phyloP scores from a whole-genome alignment of 1,140 invertebrate species.

The Drosophila pseudoobscura region DNA sequence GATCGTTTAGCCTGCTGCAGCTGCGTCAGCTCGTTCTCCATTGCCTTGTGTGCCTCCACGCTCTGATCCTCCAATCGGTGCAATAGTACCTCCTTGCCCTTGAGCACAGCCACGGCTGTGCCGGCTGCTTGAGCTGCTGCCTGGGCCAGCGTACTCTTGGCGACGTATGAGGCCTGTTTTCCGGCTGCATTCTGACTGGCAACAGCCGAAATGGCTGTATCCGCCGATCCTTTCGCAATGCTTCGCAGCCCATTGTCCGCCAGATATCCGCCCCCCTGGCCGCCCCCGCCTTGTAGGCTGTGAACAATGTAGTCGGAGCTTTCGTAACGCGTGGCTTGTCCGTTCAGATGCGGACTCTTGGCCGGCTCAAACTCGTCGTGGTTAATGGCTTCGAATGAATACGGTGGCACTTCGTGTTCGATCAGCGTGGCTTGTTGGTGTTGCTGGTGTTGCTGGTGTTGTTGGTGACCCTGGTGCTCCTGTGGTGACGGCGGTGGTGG shows the following conservation, averaged over 20 bases:
- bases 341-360: background rate
- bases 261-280: slow-evolving; percentile 42
- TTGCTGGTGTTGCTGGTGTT: background rate
- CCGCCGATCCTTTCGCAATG: slow-evolving; percentile 88
- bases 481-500: slow-evolving; percentile 45
- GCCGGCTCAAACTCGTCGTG: slow-evolving; percentile 58
- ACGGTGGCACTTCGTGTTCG: slow-evolving; percentile 59
- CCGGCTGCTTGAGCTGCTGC: slow-evolving; percentile 84
- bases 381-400: slow-evolving; percentile 67
- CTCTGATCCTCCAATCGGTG: slow-evolving; percentile 85
- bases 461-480: slow-evolving; percentile 3
- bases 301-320: slow-evolving; percentile 50
- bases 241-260: slow-evolving; percentile 82
- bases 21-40: slow-evolving; percentile 84
- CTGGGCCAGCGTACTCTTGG: slow-evolving; percentile 85
- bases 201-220: slow-evolving; percentile 86
- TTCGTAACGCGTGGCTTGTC: slow-evolving; percentile 38
- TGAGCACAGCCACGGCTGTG: slow-evolving; percentile 84
- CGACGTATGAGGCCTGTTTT: slow-evolving; percentile 85
- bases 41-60: slow-evolving; percentile 84
- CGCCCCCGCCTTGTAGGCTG: slow-evolving; percentile 10
- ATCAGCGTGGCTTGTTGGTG: slow-evolving; percentile 31
- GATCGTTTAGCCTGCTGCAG: slow-evolving; percentile 85
- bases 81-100: slow-evolving; percentile 86
- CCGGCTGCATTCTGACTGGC: slow-evolving; percentile 84